Evolutionary conservation across 2,797 vertebrate species (phyloP), one percentile per base, ranked within the genome.

Genomic region (Florisuga fusca): DNA sequence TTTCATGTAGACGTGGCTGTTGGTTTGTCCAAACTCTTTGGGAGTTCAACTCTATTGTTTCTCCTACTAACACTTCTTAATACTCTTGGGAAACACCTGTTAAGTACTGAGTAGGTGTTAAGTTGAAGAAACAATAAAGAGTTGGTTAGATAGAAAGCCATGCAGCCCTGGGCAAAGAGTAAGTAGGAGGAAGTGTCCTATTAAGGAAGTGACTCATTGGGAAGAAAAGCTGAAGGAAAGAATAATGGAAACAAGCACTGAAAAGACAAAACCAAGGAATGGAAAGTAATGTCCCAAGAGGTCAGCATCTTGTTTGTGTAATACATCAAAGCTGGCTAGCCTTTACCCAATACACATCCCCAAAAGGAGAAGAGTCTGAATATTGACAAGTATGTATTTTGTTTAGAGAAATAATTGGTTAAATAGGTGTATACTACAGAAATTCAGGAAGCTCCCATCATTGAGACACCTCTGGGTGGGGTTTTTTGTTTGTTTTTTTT

Each of bases 81-180:
- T 93, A 75, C 61, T 80, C 55, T 59, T 69, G 92, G 68, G 94
- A 96, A 94, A 92, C 66, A 92, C 89, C 94, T 93, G 79, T 91
- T 4, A 95, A 86, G 74, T 29, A 45, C n/a, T 93, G 93, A 95
- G 83, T 91, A 79, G 94, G 90, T 95, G 73, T 80, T 87, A 87
- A 92, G 90, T 72, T 81, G 77, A 71, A 89, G 88, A 63, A 91
- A 90, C 86, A 88, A 94, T 89, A 93, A 48, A 11, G 79, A 80
- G 68, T 9, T 87, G 80, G 78, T 75, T 95, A 27, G 69, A 7
- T 34, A 80, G 90, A 77, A 90, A 75, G 91, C 59, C 45, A 6
- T 25, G 51, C 31, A 66, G 86, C 46, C 72, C 43, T 86, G 68
- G 78, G 78, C 66, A 29, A 82, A 78, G 84, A 79, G 45, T 27